Evolutionary conservation across 2,797 vertebrate species (phyloP).

Genomic region (Chelon labrosus): DNA sequence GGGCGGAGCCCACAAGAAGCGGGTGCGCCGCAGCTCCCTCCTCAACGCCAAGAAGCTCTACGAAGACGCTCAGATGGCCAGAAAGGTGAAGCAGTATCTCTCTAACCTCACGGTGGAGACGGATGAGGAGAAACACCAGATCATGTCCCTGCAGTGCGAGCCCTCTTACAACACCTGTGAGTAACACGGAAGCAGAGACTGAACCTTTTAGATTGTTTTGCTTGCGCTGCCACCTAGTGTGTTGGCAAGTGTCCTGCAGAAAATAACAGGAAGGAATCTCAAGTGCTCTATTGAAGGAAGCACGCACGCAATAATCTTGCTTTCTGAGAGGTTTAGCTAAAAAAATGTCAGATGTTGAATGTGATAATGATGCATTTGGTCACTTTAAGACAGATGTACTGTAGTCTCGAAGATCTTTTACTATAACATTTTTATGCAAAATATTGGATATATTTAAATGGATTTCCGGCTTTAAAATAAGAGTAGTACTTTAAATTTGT

Average conservation of each 20-base stretch:
- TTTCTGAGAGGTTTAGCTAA: neutral
- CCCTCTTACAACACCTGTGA: constrained; percentile 89
- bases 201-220: too few relatives aligned
- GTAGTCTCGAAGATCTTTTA: neutral
- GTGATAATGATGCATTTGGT: neutral
- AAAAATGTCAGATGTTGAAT: neutral
- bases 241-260: constrained; percentile 6
- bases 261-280: neutral
- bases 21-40: constrained; percentile 93
- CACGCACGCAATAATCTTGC: too few relatives aligned
- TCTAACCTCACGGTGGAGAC: constrained; percentile 92
- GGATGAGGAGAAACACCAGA: constrained; percentile 94
- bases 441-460: too few relatives aligned
- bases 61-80: constrained; percentile 97
- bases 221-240: constrained; percentile 70
- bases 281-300: neutral
- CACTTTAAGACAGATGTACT: neutral
- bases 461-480: too few relatives aligned
- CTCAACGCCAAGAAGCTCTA: constrained; percentile 98
- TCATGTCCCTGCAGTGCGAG: constrained; percentile 94
- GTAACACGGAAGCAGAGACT: constrained; percentile 17
- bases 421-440: too few relatives aligned
- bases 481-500: neutral
- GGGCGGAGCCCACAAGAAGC: constrained; percentile 93
- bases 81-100: constrained; percentile 97